A percentile compares a stretch with the other conserved stretches of the same genome.
Evolutionary conservation across 2,888 invertebrate genomes (phyloP).

Genomic region (Listrodromus nycthemerus): DNA sequence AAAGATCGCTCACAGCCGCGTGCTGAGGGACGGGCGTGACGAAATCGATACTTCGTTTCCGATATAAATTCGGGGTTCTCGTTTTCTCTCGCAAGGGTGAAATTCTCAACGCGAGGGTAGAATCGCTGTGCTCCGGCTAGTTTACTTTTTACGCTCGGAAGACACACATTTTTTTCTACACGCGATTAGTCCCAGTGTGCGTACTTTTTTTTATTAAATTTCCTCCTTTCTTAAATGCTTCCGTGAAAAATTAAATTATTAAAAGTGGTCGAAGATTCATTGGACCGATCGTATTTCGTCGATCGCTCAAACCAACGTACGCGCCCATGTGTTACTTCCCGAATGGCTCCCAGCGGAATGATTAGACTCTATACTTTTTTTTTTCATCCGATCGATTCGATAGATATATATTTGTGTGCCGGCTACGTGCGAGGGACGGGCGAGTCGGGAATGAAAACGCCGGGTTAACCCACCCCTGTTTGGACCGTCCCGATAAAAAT

Average conservation of each 20-base stretch:
- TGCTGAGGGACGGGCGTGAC: conserved; percentile 75
- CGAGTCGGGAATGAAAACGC: conserved; percentile 53
- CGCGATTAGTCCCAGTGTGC: conserved; percentile 38
- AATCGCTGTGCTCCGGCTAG: conserved; percentile 24
- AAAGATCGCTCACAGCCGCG: conserved; percentile 74
- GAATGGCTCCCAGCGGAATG: conserved; percentile 49
- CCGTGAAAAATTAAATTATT: conserved; percentile 63
- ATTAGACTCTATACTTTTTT: conserved; percentile 42
- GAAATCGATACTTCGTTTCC: conserved; percentile 83
- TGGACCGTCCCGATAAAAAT: conserved; percentile 74
- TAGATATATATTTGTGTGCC: conserved; percentile 35
- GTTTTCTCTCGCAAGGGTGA: conserved; percentile 62
- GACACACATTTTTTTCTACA: conserved; percentile 19
- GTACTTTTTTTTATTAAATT: background rate
- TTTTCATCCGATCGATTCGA: conserved; percentile 29
- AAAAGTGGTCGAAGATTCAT: conserved; percentile 47
- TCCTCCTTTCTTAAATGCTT: conserved; percentile 38
- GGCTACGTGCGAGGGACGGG: conserved; percentile 18
- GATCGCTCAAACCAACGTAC: conserved; percentile 36
- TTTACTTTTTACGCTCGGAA: conserved; percentile 34
- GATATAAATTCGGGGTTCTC: conserved; percentile 82
- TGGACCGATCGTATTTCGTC: conserved; percentile 57
- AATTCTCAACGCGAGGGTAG: conserved; percentile 46
- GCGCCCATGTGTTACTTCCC: conserved; percentile 34
- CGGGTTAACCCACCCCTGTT: conserved; percentile 28